Evolutionary conservation across 2,888 invertebrate genomes (phyloP), one percentile per base, ranked within the genome.

Genomic region (Incurvaria masculella): DNA sequence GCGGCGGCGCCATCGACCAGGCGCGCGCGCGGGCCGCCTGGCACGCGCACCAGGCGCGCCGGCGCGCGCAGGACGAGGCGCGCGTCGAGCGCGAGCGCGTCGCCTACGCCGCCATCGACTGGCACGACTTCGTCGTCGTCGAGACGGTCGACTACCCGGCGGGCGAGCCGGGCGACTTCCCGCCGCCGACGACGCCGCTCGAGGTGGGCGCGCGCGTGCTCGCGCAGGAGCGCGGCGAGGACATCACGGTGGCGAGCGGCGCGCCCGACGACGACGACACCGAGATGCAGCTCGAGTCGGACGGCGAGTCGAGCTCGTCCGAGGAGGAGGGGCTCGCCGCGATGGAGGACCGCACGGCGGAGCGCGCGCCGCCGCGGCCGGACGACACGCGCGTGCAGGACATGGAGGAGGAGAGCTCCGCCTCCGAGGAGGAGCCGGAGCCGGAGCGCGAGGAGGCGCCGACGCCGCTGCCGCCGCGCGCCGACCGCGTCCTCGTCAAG

Each of bases 91-190:
- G 91, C 52, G 99, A 99, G 69, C 83, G 98, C 65, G 86, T 93
- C 21, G 93, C 93, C 0, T 99, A 99, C 66, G 97, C 97, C 0
- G 95, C 95, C 62, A 97, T 99, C 53, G 99, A 99, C 67, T 99
- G 99, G 99, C 99, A 99, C 66, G 98, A 99, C 70, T 99, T 99
- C 70, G 98, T 99, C 1, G 98, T 99, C 0, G 99, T 99, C 0
- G 99, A 99, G 75, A 98, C 98, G 0, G 98, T 99, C 0, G 99
- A 99, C 69, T 99, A 98, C 68, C 96, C 97, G 57, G 92, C 94
- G 0, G 94, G 93, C 59, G 99, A 99, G 72, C 88, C 89, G 11
- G 95, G 96, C 1, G 94, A 96, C 64, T 94, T 97, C 62, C 97
- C 97, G 1, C 94, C 97, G 2, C 98, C 97, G 0, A 98, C 97